These are phyloP conservation scores for Philereme transversata DNA, from an alignment of 2,888 invertebrate genomes.

Conservation along the genomic window DNA sequence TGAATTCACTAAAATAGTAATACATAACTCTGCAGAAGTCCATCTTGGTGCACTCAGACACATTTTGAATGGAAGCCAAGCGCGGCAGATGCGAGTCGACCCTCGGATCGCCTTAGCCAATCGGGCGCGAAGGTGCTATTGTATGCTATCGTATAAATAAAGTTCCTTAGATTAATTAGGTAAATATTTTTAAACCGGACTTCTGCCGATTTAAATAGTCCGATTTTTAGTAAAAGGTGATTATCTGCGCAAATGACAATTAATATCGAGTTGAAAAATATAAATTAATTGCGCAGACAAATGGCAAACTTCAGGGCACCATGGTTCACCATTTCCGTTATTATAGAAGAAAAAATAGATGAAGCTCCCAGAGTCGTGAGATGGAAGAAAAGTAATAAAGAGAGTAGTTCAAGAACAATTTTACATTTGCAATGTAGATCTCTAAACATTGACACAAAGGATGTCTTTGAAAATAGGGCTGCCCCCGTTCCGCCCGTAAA, in stretches of 20 bases:
- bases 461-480: constrained; percentile 19
- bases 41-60: constrained; percentile 39
- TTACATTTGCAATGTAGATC: no score
- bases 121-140: constrained; percentile 71
- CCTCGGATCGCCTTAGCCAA: constrained; percentile 69
- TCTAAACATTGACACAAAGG: no score
- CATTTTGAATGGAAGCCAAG: constrained; percentile 72
- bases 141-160: constrained; percentile 42
- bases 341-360: constrained; percentile 3
- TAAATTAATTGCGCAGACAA: no score
- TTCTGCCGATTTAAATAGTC: no score
- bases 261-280: no score
- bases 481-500: constrained; percentile 20
- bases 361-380: no score
- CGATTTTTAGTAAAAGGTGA: no score
- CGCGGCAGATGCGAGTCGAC: constrained; percentile 66
- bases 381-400: no score
- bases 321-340: constrained; percentile 9
- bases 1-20: constrained; percentile 34
- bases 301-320: no score
- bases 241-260: no score
- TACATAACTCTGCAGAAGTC: constrained; percentile 33
- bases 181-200: constrained; percentile 13
- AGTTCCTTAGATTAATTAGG: constrained; percentile 46
- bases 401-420: no score